Conservation (phyloP, 2,797 vertebrate species). For the Hipposideros larvatus region DNA sequence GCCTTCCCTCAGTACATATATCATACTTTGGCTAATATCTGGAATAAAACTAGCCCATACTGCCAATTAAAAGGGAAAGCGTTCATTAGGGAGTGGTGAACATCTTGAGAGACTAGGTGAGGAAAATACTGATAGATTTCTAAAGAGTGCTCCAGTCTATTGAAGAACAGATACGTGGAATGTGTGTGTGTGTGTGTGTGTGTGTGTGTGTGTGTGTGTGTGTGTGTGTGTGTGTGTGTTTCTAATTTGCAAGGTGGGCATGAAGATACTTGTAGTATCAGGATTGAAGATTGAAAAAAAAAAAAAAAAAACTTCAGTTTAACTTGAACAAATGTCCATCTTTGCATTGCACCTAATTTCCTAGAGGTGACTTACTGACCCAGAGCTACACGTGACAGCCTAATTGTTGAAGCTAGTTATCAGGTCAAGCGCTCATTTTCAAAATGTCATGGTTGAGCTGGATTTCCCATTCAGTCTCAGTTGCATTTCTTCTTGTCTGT, state of each 20-base stretch:
- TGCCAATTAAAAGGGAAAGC: neutral
- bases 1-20: neutral
- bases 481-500: slow-evolving; percentile 45
- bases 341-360: neutral
- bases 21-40: neutral
- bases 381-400: neutral
- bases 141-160: neutral
- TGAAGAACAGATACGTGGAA: neutral
- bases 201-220: too few species aligned
- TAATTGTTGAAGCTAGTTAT: slow-evolving; percentile 58
- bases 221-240: too few species aligned
- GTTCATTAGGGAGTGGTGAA: neutral
- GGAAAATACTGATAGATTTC: neutral
- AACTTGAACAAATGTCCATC: neutral
- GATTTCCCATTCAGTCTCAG: slow-evolving; percentile 40
- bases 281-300: neutral
- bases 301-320: neutral
- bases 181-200: too few species aligned
- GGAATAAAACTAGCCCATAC: neutral
- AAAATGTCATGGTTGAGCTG: slow-evolving; percentile 58
- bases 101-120: neutral
- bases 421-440: slow-evolving; percentile 31
- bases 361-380: slow-evolving; percentile 27
- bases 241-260: neutral
- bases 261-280: neutral